Percentiles rank a stretch among this genome's conserved stretches.
Evolutionary conservation across 1,140 invertebrate genomes (phyloP).

Genomic region (Leguminivora glycinivorella): DNA sequence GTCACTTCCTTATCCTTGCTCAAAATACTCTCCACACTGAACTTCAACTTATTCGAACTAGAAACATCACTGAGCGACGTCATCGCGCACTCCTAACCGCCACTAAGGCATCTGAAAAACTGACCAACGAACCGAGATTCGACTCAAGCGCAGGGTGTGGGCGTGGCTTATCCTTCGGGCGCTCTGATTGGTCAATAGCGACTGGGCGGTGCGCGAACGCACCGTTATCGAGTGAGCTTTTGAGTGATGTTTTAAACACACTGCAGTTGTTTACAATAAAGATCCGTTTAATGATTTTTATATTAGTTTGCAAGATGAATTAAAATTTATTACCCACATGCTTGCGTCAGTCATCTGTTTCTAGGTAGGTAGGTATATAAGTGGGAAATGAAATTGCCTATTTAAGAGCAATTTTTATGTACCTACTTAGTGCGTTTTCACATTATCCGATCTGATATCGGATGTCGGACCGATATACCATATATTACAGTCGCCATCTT

Average conservation of each 20-base stretch:
- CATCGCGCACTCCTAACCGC: constrained; percentile 50
- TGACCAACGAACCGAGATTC: constrained; percentile 48
- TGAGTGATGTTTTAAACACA: constrained; percentile 66
- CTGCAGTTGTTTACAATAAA: constrained; percentile 75
- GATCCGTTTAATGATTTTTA: constrained; percentile 74
- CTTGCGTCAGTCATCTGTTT: constrained; percentile 51
- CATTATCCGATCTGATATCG: too few relatives aligned
- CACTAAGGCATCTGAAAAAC: constrained; percentile 60
- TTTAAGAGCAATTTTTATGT: constrained; percentile 37
- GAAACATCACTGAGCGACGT: constrained; percentile 66
- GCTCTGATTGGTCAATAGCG: constrained; percentile 47
- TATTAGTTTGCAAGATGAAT: constrained; percentile 69
- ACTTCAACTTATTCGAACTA: constrained; percentile 65
- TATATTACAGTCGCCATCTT: too few relatives aligned
- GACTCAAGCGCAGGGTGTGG: constrained; percentile 59
- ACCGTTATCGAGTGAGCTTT: constrained; percentile 58
- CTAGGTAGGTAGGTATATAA: constrained; percentile 13
- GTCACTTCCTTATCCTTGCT: constrained; percentile 52
- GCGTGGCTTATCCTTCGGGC: constrained; percentile 53
- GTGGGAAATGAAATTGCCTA: background rate
- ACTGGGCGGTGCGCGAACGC: constrained; percentile 53
- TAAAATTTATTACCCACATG: constrained; percentile 65
- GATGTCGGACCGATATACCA: too few relatives aligned
- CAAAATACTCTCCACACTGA: constrained; percentile 73
- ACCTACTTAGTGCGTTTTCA: too few relatives aligned